Evolutionary conservation across 2,797 vertebrate genomes (phyloP).

Genomic region (Taeniopygia guttata): DNA sequence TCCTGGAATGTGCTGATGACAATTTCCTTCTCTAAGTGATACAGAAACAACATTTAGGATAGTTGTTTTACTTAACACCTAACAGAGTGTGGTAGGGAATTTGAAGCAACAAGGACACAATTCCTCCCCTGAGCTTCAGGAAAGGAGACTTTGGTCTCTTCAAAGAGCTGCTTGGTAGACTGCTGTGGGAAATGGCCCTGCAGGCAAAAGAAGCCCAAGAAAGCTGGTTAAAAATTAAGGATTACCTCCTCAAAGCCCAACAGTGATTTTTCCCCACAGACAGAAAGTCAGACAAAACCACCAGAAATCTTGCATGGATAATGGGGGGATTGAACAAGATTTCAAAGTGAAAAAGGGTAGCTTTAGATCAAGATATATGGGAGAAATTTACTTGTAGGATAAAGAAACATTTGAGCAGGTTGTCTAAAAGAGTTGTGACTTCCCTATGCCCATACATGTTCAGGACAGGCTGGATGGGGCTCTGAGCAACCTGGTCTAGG

Average conservation of each 20-base stretch:
- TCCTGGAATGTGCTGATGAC: background rate
- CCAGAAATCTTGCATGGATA: background rate
- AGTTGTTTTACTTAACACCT: background rate
- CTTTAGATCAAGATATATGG: background rate
- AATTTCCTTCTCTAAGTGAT: background rate
- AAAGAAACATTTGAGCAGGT: background rate
- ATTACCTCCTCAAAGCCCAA: rapidly evolving
- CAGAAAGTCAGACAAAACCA: background rate
- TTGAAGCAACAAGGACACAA: background rate
- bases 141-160: background rate
- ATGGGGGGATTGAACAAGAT: background rate
- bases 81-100: background rate
- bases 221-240: background rate
- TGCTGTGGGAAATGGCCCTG: rapidly evolving
- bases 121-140: background rate
- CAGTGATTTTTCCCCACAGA: background rate
- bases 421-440: background rate
- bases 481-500: too few relatives aligned
- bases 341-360: background rate
- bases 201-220: background rate
- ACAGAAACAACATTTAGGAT: too few relatives aligned
- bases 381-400: background rate
- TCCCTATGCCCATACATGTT: rapidly evolving
- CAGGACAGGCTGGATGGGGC: background rate
- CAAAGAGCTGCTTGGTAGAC: background rate